A percentile compares a stretch with the other conserved stretches of the same genome.
Conservation (phyloP, 2,888 invertebrate genomes). For the Choreutis nemorana region DNA sequence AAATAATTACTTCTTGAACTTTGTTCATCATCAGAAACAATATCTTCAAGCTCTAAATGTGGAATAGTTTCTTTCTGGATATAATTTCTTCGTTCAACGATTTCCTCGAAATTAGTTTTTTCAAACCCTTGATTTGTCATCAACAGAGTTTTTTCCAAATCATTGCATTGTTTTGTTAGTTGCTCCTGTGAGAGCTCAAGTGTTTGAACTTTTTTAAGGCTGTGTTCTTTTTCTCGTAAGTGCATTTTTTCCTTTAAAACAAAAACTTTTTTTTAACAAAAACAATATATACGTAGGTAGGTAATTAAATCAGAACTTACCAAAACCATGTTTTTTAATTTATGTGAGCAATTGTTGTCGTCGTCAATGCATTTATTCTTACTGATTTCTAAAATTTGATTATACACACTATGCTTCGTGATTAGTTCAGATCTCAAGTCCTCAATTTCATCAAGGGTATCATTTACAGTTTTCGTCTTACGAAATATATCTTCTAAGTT, state of each 20-base stretch:
- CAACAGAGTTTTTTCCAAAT: conserved; percentile 38
- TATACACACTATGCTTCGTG: conserved; percentile 40
- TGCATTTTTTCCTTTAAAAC: conserved; percentile 31
- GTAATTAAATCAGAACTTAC: conserved; percentile 18
- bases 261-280: conserved; percentile 1
- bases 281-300: conserved; percentile 6
- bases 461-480: conserved; percentile 30
- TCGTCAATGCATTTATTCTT: conserved; percentile 35
- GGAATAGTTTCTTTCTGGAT: conserved; percentile 13
- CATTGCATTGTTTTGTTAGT: conserved; percentile 30
- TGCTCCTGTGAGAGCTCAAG: conserved; percentile 32
- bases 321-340: conserved; percentile 31
- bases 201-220: conserved; percentile 28
- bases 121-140: conserved; percentile 40
- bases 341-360: conserved; percentile 38
- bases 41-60: too few relatives aligned
- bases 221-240: conserved; percentile 31
- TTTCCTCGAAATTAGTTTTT: conserved; percentile 14
- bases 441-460: conserved; percentile 43
- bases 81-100: conserved; percentile 13
- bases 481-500: conserved; percentile 32
- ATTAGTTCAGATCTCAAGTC: conserved; percentile 35
- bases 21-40: conserved; percentile 39
- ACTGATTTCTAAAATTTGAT: conserved; percentile 39
- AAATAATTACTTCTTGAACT: conserved; percentile 27